Conservation (phyloP, 1,140 invertebrate species). For the Zeugodacus cucurbitae region DNA sequence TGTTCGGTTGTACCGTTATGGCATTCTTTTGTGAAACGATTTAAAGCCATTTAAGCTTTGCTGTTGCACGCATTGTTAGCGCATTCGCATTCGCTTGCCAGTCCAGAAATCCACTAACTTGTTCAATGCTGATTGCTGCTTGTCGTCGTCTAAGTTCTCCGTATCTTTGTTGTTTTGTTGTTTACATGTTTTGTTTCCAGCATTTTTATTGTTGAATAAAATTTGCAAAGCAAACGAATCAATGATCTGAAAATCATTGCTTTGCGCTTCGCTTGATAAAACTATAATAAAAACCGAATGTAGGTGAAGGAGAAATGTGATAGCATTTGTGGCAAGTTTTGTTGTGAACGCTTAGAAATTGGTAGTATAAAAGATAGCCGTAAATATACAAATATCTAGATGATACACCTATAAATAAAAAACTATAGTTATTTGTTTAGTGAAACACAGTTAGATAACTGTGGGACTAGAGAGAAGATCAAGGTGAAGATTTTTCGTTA, state of each 20-base stretch:
- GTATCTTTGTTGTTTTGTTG: neutral
- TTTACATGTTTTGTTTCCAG: neutral
- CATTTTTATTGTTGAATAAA: constrained; percentile 6
- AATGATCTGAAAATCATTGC: constrained; percentile 31
- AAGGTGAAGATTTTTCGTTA: no score
- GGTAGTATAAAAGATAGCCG: neutral
- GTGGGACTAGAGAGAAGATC: no score
- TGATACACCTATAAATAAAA: neutral
- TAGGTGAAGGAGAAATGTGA: neutral
- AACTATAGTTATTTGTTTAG: neutral
- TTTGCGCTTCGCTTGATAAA: constrained; percentile 29
- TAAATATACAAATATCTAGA: neutral
- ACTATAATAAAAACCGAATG: constrained; percentile 1
- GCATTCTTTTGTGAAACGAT: neutral
- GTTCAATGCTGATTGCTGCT: constrained; percentile 16
- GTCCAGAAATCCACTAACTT: constrained; percentile 4
- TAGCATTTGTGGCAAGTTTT: neutral
- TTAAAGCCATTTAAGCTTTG: neutral
- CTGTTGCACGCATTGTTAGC: neutral
- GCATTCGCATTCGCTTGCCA: neutral
- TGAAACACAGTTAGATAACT: no score
- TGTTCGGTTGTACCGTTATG: neutral
- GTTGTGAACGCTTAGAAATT: neutral
- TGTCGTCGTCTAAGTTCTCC: neutral
- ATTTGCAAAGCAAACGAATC: constrained; percentile 33